Base-by-base conservation (phyloP, 2,113 vertebrate genomes). In the Nestor notabilis region DNA sequence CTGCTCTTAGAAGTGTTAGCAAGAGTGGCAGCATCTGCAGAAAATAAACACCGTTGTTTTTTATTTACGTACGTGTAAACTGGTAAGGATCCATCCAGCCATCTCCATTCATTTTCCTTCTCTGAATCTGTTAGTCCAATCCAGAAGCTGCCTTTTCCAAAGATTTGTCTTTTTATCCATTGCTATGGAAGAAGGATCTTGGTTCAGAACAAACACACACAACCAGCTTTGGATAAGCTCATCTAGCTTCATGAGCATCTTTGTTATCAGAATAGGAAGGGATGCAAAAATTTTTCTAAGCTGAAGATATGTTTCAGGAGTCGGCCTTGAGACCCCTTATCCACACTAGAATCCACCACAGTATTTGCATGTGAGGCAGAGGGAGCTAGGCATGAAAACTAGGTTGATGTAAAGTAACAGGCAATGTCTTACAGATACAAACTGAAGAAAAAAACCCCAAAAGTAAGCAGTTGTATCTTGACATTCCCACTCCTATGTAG, bases 51-150 rank as follows among this genome's bases (percentile, higher is more conserved):
- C 28, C 31, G n/a, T 19, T 76, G 61, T 4, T 77, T 89, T 88
- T 76, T 50, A 60, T 91, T 86, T 87, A 99, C 99, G 37, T 97
- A 99, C 99, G 97, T 98, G 95, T 99, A 99, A 72, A 97, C 97
- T 35, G 98, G 98, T 87, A 96, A 39, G 5, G 98, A 99, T 87
- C 99, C 99, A 65, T 99, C 99, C 82, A 99, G 89, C 99, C 99
- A 99, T 87, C 96, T 98, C 99, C 99, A 99, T 39, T 98, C 97
- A 37, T 98, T 98, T 97, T 99, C 99, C 35, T 98, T 97, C 61
- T 98, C 98, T 19, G 52, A 96, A 94, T 99, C 99, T 0, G 99
- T 99, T 91, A 99, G 98, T 65, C 99, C 99, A 58, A 99, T 99
- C 99, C 99, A 99, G 97, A 99, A 99, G 96, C 98, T 99, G 21